Evolutionary conservation across 1,140 invertebrate genomes (phyloP), one percentile per base, ranked within the genome.

Genomic region (Manduca sexta): DNA sequence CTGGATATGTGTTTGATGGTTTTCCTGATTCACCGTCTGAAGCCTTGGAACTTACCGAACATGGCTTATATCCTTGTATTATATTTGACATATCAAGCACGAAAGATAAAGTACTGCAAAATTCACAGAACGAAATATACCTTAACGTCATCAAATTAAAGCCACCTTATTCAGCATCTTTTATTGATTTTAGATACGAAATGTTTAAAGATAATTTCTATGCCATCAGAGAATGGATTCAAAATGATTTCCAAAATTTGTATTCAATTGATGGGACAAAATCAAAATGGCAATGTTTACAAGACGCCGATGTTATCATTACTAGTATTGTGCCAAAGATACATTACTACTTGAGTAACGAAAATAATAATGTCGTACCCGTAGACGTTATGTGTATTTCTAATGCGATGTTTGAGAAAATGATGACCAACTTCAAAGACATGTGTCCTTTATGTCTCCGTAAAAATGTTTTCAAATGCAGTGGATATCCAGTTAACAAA

Each of bases 1-100:
- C 88, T 54, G 90, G 89, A 8, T 85, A 86, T 60, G 53, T 91
- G 10, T 74, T 88, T 31, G 90, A 91, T 62, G 90, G 89, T 7
- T 89, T 89, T 71, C 90, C 90, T 2, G 70, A 79, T 39, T 75
- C 49, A 26, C 60, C 76, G 8, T 54, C 69, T 21, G 88, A 90
- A 70, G 72, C 77, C 14, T 69, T 78, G 47, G 70, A 82, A 60
- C 55, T 91, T 14, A 50, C 66, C 5, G 78, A 82, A 49, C 31
- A 85, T 13, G 87, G 84, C 14, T 55, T 90, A 10, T 80, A 87
- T 39, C 90, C 90, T 0, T 74, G 86, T 54, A 60, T 90, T 14
- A 69, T 89, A 2, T 70, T 91, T 14, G 84, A 90, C 60, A 54
- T 91, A 3, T 53, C 74, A 48, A 68, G 75, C 16, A 53, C 68